Percentiles rank a stretch among this genome's conserved stretches.
Evolutionary conservation across 2,888 invertebrate species (phyloP).

Genomic region (Chymomyza amoena): DNA sequence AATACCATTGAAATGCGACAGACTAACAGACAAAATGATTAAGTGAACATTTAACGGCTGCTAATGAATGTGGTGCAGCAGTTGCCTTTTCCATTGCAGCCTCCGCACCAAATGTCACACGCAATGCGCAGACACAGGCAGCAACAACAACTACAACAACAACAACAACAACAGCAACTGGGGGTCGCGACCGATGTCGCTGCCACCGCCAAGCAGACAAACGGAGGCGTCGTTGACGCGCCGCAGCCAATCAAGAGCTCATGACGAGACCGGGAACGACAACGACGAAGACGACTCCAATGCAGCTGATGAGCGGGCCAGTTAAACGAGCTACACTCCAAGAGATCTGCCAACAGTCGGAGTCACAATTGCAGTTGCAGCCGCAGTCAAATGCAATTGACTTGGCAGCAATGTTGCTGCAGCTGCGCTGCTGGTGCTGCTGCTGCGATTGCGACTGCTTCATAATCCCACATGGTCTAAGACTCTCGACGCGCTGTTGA

Average conservation of each 20-base stretch:
- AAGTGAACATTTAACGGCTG: constrained; percentile 70
- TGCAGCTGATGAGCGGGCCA: constrained; percentile 14
- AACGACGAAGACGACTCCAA: constrained; percentile 12
- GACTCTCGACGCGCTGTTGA: constrained; percentile 35
- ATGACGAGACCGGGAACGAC: constrained; percentile 28
- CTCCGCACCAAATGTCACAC: constrained; percentile 58
- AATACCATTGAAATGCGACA: neutral
- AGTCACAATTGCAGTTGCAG: neutral
- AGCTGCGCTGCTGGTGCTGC: constrained; percentile 37
- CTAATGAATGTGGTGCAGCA: constrained; percentile 67
- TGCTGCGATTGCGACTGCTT: constrained; percentile 66
- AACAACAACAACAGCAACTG: constrained; percentile 28
- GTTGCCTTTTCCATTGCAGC: constrained; percentile 17
- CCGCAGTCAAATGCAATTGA: constrained; percentile 34
- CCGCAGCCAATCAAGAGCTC: constrained; percentile 51
- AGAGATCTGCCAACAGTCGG: constrained; percentile 4
- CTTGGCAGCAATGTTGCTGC: constrained; percentile 31
- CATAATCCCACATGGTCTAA: constrained; percentile 70
- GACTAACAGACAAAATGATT: constrained; percentile 53
- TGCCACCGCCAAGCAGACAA: constrained; percentile 20
- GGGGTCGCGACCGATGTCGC: constrained; percentile 54
- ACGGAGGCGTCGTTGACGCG: constrained; percentile 50
- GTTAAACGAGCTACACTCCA: constrained; percentile 23
- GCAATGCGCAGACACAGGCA: constrained; percentile 43
- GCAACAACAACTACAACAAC: no score